Evolutionary conservation across 1,140 invertebrate species (phyloP).

Genomic region (Ceratina australensis): DNA sequence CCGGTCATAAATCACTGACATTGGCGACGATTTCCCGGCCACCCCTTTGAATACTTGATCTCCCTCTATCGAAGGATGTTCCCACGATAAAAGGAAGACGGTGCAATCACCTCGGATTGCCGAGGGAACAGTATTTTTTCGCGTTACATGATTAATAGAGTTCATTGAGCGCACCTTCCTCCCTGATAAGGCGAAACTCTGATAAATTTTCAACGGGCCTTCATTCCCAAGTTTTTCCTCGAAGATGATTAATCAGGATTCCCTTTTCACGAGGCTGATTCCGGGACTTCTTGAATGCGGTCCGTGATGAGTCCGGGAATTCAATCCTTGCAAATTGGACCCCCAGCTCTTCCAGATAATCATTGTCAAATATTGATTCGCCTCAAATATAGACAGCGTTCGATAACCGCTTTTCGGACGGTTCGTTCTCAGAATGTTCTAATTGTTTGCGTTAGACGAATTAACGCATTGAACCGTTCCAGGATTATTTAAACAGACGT

Average conservation of each 20-base stretch:
- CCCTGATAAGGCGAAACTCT: background rate
- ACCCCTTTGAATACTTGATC: background rate
- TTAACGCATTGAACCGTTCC: no score
- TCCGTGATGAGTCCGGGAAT: background rate
- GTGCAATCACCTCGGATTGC: background rate
- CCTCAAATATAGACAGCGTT: background rate
- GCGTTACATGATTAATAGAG: slow-evolving; percentile 4
- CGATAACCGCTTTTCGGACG: background rate
- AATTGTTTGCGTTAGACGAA: no score
- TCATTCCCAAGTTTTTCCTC: background rate
- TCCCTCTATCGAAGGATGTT: background rate
- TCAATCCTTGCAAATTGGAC: background rate
- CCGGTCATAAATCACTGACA: background rate
- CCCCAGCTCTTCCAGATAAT: background rate
- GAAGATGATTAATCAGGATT: slow-evolving; percentile 1
- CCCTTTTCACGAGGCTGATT: background rate
- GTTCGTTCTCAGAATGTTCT: background rate
- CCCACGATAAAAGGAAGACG: background rate
- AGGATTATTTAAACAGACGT: no score
- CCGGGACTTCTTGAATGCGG: background rate
- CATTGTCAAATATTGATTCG: background rate
- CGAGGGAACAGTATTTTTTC: background rate
- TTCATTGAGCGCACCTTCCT: background rate
- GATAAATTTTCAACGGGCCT: slow-evolving; percentile 4
- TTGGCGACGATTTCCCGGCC: slow-evolving; percentile 1